Evolutionary conservation across 2,797 vertebrate genomes (phyloP).

Genomic region (Tinamus major): DNA sequence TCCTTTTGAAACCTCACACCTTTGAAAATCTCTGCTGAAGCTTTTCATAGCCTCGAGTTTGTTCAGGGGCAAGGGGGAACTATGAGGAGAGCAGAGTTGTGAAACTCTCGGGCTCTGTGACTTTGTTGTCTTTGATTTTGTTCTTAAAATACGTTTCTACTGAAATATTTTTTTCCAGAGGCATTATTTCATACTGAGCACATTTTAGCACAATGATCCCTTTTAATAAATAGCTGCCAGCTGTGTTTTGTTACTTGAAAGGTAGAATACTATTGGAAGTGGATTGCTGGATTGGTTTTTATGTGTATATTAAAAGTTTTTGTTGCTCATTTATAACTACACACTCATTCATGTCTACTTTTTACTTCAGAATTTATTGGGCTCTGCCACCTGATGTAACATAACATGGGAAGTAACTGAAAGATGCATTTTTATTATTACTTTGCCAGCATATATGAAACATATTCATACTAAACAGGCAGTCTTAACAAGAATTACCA

Average conservation of each 20-base stretch:
- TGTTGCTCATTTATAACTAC: conserved; percentile 23
- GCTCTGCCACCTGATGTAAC: neutral
- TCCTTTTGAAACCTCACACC: neutral
- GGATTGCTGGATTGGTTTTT: conserved; percentile 25
- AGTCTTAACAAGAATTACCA: neutral
- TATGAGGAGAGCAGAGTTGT: neutral
- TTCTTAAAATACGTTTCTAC: conserved; percentile 36
- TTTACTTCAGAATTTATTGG: conserved; percentile 25
- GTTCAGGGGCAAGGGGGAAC: neutral
- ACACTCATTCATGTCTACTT: neutral
- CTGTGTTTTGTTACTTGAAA: conserved; percentile 27
- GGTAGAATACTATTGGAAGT: neutral
- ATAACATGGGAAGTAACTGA: neutral
- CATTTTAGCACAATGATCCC: neutral
- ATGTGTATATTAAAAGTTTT: neutral
- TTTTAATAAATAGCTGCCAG: conserved; percentile 32
- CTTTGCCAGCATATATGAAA: neutral
- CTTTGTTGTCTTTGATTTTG: conserved; percentile 42
- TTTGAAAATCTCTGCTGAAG: conserved; percentile 51
- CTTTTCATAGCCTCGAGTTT: conserved; percentile 40
- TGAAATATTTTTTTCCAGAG: neutral
- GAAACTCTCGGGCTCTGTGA: neutral
- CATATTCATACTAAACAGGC: neutral
- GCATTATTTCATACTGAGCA: neutral
- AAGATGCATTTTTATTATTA: conserved; percentile 24